phyloP scores from a whole-genome alignment of 1,140 invertebrate species.

The Drosophila pallidifrons region DNA sequence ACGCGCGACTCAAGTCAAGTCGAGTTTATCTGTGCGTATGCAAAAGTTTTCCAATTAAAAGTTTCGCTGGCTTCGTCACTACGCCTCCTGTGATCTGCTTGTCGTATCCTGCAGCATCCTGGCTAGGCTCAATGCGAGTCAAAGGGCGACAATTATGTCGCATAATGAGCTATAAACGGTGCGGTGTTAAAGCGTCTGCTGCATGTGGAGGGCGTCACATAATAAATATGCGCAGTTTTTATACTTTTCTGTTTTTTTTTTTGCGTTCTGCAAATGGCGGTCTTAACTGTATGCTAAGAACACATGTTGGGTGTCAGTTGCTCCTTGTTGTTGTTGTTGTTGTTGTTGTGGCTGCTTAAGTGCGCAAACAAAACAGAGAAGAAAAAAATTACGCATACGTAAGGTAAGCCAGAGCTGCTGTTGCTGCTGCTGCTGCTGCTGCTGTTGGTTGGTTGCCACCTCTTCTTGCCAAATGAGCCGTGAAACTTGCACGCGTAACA shows the following conservation, averaged over 20 bases:
- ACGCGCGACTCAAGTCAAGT: not conserved
- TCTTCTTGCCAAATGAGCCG: constrained; percentile 55
- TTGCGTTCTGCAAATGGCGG: constrained; percentile 28
- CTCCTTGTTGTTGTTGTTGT: constrained; percentile 7
- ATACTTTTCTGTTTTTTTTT: not conserved
- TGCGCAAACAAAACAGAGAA: constrained; percentile 36
- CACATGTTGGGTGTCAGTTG: constrained; percentile 25
- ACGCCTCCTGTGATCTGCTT: not conserved
- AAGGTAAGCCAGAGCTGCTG: constrained; percentile 27
- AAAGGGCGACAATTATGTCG: constrained; percentile 67
- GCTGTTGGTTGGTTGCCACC: not conserved
- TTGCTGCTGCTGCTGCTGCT: too few relatives aligned
- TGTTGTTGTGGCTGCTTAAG: constrained; percentile 23
- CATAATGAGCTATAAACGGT: constrained; percentile 78
- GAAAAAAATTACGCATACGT: constrained; percentile 55
- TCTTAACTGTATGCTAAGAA: constrained; percentile 15
- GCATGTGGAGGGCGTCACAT: not conserved
- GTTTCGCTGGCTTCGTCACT: constrained; percentile 60
- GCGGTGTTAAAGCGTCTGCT: not conserved
- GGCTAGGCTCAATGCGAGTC: not conserved
- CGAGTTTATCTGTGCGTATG: constrained; percentile 78
- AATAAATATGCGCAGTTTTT: constrained; percentile 41
- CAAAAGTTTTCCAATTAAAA: constrained; percentile 81
- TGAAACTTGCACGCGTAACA: constrained; percentile 46
- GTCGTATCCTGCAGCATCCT: not conserved